These are phyloP conservation scores for Oreohelix idahoensis DNA, from an alignment of 1,140 invertebrate genomes.

Conservation along the genomic window DNA sequence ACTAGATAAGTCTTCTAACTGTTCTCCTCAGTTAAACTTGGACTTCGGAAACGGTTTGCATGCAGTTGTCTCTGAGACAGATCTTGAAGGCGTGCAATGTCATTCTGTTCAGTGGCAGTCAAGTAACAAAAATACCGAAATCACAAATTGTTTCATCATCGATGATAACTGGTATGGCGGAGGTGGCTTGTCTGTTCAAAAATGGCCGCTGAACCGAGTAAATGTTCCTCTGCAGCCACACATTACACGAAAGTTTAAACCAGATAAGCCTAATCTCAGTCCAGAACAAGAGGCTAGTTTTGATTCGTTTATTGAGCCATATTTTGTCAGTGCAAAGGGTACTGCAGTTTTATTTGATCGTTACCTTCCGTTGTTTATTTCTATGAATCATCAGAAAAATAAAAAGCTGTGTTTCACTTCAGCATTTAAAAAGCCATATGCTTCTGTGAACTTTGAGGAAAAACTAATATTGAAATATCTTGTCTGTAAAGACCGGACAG, in stretches of 20 bases:
- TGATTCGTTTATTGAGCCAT: conserved; percentile 63
- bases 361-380: conserved; percentile 63
- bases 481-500: conserved; percentile 56
- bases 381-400: conserved; percentile 52
- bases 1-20: background rate
- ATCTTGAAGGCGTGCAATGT: conserved; percentile 13
- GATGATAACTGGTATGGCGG: conserved; percentile 68
- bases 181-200: conserved; percentile 67
- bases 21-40: background rate
- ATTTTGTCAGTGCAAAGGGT: conserved; percentile 67
- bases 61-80: background rate
- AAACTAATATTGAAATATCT: conserved; percentile 52
- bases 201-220: conserved; percentile 73
- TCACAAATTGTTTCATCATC: conserved; percentile 2
- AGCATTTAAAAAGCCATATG: conserved; percentile 41
- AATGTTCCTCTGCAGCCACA: conserved; percentile 58
- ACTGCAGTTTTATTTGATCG: conserved; percentile 62
- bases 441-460: background rate
- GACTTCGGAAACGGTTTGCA: background rate
- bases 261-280: conserved; percentile 10
- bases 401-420: conserved; percentile 55
- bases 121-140: background rate
- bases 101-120: conserved; percentile 28
- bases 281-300: conserved; percentile 39
- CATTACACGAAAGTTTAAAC: conserved; percentile 35